Conservation (phyloP, 1,140 invertebrate genomes). For the Littorina saxatilis region DNA sequence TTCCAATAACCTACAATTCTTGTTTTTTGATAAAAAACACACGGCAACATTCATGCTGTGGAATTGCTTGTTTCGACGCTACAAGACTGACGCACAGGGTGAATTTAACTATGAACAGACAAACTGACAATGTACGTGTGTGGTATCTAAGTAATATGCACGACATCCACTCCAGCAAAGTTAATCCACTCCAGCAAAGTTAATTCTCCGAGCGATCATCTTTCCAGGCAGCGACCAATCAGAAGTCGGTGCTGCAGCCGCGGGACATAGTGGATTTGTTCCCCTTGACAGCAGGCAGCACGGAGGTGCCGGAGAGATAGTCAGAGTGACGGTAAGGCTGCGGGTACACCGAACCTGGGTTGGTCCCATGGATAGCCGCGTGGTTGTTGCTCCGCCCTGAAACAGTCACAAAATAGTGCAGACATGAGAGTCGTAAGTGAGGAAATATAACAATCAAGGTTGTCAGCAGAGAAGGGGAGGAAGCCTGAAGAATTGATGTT, state of each 20-base stretch:
- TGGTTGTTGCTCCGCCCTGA: slow-evolving; percentile 33
- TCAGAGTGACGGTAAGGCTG: slow-evolving; percentile 36
- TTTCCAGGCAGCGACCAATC: background rate
- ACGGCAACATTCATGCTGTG: too few species aligned
- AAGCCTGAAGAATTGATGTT: background rate
- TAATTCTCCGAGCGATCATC: too few species aligned
- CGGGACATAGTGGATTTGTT: slow-evolving; percentile 35
- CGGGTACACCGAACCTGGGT: slow-evolving; percentile 22
- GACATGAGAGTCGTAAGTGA: background rate
- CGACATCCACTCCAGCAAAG: too few species aligned
- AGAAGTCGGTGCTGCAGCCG: slow-evolving; percentile 35
- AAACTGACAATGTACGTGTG: too few species aligned
- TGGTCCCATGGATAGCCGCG: slow-evolving; percentile 17
- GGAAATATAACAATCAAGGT: background rate
- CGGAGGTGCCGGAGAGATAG: slow-evolving; percentile 34
- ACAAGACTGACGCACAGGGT: too few species aligned
- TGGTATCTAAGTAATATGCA: too few species aligned
- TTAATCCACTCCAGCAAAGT: too few species aligned
- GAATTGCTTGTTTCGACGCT: too few species aligned
- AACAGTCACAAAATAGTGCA: background rate
- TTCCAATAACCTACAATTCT: too few species aligned
- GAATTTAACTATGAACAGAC: too few species aligned
- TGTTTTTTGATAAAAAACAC: too few species aligned
- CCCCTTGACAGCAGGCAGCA: slow-evolving; percentile 34
- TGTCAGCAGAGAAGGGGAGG: background rate